These are phyloP conservation scores for Semicossyphus pulcher DNA, from an alignment of 2,113 vertebrate species.

Conservation along the genomic window DNA sequence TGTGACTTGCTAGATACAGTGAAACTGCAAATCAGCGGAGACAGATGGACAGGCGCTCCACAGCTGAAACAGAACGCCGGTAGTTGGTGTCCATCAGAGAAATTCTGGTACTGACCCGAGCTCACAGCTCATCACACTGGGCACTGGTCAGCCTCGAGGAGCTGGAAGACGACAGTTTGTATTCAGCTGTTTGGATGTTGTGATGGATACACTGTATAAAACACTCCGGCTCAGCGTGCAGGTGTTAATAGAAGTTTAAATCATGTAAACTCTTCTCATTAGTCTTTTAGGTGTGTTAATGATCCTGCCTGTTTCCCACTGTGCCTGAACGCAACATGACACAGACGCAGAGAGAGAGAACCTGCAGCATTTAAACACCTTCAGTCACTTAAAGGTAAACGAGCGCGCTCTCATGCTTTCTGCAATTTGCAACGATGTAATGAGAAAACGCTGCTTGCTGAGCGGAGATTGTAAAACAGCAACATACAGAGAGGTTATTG, in stretches of 20 bases:
- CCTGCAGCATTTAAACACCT: constrained; percentile 56
- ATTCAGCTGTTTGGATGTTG: no score
- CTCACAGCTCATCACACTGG: no score
- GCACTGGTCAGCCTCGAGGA: no score
- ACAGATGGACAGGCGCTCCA: no score
- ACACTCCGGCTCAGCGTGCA: constrained; percentile 21
- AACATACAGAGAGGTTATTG: constrained; percentile 54
- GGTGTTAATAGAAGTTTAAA: constrained; percentile 44
- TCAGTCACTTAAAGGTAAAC: constrained; percentile 75
- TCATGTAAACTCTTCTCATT: constrained; percentile 44
- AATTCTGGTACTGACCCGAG: no score
- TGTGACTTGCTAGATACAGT: no score
- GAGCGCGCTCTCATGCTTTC: constrained; percentile 68
- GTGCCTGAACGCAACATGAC: constrained; percentile 49
- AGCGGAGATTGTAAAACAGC: constrained; percentile 61
- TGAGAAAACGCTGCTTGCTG: constrained; percentile 77
- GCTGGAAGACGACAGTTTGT: no score
- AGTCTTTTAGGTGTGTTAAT: constrained; percentile 65
- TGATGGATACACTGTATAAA: not conserved
- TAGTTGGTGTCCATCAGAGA: no score
- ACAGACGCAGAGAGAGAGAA: constrained; percentile 39
- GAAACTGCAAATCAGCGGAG: no score
- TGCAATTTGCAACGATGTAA: constrained; percentile 78
- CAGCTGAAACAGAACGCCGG: no score
- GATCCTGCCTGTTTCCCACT: constrained; percentile 56